These are phyloP conservation scores for Pandemis cinnamomeana DNA, from an alignment of 2,888 invertebrate species.

Conservation along the genomic window DNA sequence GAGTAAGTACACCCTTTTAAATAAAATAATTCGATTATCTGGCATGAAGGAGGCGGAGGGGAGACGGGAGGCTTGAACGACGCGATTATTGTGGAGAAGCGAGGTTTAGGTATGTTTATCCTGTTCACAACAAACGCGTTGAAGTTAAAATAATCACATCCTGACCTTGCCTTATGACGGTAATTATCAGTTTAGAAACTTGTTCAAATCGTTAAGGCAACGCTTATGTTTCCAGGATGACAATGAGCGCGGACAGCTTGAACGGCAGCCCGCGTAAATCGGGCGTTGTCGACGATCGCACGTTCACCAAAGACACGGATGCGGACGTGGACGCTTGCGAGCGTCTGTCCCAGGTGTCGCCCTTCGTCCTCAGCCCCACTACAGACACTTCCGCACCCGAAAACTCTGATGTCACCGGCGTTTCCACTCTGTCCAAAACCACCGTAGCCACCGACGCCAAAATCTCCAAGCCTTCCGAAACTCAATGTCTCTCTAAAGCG, in stretches of 20 bases:
- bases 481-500: slow-evolving; percentile 79
- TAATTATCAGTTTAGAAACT: not conserved
- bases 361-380: slow-evolving; percentile 74
- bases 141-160: no score
- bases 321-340: slow-evolving; percentile 68
- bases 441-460: slow-evolving; percentile 79
- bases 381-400: slow-evolving; percentile 71
- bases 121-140: no score
- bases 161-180: slow-evolving; percentile 1
- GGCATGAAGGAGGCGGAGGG: no score
- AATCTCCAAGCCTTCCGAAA: slow-evolving; percentile 77
- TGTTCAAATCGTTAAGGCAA: not conserved
- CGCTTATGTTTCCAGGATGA: slow-evolving; percentile 62
- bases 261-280: slow-evolving; percentile 69
- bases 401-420: slow-evolving; percentile 68
- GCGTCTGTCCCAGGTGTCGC: slow-evolving; percentile 75
- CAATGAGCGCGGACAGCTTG: slow-evolving; percentile 81
- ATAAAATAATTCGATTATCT: no score
- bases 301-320: slow-evolving; percentile 65
- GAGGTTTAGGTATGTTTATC: no score
- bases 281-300: slow-evolving; percentile 69
- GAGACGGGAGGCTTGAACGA: no score
- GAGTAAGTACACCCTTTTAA: slow-evolving; percentile 61
- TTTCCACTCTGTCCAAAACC: slow-evolving; percentile 79
- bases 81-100: no score